phyloP scores from a whole-genome alignment of 1,140 invertebrate genomes.

The Bombus fervidus region DNA sequence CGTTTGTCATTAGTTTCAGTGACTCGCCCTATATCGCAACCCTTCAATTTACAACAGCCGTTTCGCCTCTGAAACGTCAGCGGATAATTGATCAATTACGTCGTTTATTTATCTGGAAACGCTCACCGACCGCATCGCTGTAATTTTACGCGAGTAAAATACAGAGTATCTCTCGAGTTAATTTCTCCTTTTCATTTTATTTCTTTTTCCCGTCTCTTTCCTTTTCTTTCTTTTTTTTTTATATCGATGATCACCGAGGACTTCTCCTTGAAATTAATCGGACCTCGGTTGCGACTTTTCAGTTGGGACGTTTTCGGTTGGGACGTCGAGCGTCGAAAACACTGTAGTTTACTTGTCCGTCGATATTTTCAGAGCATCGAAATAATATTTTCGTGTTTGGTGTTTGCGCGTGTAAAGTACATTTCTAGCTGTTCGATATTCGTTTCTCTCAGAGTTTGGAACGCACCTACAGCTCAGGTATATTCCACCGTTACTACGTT shows the following conservation, averaged over 20 bases:
- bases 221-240: not conserved
- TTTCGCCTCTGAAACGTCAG: constrained; percentile 20
- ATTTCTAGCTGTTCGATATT: no score
- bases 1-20: constrained; percentile 59
- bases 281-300: not conserved
- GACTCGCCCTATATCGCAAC: constrained; percentile 54
- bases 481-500: not conserved
- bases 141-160: constrained; percentile 38
- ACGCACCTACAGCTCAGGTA: no score
- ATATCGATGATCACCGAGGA: not conserved
- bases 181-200: not conserved
- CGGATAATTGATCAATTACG: constrained; percentile 73
- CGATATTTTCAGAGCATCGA: no score
- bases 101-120: constrained; percentile 65
- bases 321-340: not conserved
- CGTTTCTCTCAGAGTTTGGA: no score
- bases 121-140: not conserved
- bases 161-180: not conserved
- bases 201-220: not conserved
- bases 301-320: rapidly evolving
- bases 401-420: no score
- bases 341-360: no score
- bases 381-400: no score
- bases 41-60: constrained; percentile 47
- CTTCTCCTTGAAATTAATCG: constrained; percentile 5